A percentile compares a stretch with the other conserved stretches of the same genome.
These are phyloP conservation scores for Tetramorium parvispinum DNA, from an alignment of 1,140 invertebrate genomes.

Conservation along the genomic window DNA sequence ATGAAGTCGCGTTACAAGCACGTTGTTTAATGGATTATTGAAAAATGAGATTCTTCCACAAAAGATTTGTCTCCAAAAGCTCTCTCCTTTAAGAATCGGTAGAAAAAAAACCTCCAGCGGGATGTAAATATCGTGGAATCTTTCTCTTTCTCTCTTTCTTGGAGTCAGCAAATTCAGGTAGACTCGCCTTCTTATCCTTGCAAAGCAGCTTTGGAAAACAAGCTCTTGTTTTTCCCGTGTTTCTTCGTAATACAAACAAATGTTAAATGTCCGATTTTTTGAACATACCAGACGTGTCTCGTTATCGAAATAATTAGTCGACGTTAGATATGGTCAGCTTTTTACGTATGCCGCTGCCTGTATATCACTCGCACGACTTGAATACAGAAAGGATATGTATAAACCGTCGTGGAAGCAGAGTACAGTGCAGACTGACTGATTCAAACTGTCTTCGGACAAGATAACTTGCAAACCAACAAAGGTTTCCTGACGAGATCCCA, in stretches of 20 bases:
- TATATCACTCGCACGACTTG: conserved; percentile 23
- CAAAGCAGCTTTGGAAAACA: neutral
- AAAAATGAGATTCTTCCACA: neutral
- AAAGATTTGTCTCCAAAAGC: neutral
- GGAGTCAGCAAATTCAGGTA: neutral
- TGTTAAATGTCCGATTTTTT: neutral
- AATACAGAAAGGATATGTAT: conserved; percentile 12
- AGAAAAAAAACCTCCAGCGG: neutral
- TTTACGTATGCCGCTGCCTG: neutral
- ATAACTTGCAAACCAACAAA: conserved; percentile 11
- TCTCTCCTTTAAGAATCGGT: neutral
- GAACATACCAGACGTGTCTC: neutral
- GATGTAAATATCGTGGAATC: neutral
- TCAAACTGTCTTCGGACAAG: neutral
- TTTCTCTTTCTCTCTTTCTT: neutral
- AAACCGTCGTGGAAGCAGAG: conserved; percentile 35
- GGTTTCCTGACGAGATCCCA: neutral
- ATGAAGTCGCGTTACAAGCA: conserved; percentile 11
- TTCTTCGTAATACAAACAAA: neutral
- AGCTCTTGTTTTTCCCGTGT: neutral
- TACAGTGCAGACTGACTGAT: conserved; percentile 28
- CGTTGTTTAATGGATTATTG: neutral
- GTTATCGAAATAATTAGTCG: neutral
- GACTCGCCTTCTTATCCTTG: neutral
- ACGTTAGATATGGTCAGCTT: neutral